Evolutionary conservation across 2,113 vertebrate genomes (phyloP), one percentile per base, ranked within the genome.

Genomic region (Sitta europaea): DNA sequence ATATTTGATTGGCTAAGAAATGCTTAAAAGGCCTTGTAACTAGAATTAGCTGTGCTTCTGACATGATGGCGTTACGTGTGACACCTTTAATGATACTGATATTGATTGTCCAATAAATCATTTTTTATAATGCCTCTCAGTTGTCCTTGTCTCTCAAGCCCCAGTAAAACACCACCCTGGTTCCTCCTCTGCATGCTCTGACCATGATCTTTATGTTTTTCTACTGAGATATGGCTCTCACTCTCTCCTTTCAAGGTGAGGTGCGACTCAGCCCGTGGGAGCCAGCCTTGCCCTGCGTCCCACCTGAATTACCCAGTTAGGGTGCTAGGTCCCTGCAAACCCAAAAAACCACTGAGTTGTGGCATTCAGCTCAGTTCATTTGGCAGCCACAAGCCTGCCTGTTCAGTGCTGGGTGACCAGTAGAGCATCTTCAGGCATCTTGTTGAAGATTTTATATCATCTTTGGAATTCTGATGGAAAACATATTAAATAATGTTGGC

Each of bases 141-240:
- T 45, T 9, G 43, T 16, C 9, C 43, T 10, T 9, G 9, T 45
- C 43, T 45, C 43, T 45, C 19, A 10, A 45, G 20, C 43, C 17
- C 19, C 19, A 45, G 10, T 45, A 45, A 45, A 45, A 45, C 85
- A 4, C n/a, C 25, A 17, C 25, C 19, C 9, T 0, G 1, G 13
- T 72, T 43, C 9, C 25, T 88, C 58, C 83, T 21, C n/a, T 1
- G 2, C 9, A 9, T 16, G 20, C 9, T 15, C 20, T 67, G 51
- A 62, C 33, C 6, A 6, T 15, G 50, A 59, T 5, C 1, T 2
- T n/a, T 35, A 6, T 67, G 35, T 65, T 66, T 72, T 77, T 33
- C 23, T 50, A 8, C 36, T 38, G 48, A 91, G 18, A 22, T 35
- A 14, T 0, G 0, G 14, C 3, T 86, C 24, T 36, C 12, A 6